These are phyloP conservation scores for Coreoperca whiteheadi DNA, from an alignment of 2,113 vertebrate genomes.

Conservation along the genomic window DNA sequence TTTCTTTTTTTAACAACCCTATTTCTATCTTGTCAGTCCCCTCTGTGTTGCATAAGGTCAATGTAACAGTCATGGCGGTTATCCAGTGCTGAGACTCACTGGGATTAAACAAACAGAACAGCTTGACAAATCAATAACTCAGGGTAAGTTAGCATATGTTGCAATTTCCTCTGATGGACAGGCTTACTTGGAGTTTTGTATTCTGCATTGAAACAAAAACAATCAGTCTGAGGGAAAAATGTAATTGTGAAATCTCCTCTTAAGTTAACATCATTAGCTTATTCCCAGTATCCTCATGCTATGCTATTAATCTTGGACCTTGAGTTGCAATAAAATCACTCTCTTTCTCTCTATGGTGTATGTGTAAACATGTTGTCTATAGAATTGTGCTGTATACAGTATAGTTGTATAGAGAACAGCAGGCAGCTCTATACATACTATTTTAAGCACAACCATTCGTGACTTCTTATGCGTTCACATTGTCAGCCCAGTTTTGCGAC, in stretches of 20 bases:
- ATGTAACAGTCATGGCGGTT: conserved; percentile 27
- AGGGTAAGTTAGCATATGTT: conserved; percentile 27
- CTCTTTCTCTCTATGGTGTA: too few species aligned
- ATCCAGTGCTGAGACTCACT: conserved; percentile 15
- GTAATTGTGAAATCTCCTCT: not conserved
- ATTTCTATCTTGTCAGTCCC: conserved; percentile 10
- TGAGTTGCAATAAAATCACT: too few species aligned
- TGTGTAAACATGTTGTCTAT: not conserved
- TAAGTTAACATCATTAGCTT: not conserved
- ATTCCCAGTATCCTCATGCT: not conserved
- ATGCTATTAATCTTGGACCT: too few species aligned
- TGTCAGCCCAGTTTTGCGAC: conserved; percentile 27
- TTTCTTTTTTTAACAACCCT: not conserved
- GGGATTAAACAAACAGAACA: conserved; percentile 44
- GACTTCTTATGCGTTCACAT: conserved; percentile 33
- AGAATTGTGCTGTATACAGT: not conserved
- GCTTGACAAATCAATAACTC: conserved; percentile 57
- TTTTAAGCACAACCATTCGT: conserved; percentile 35
- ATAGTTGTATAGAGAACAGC: not conserved
- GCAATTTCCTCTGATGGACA: conserved; percentile 33
- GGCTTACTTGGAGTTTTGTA: not conserved
- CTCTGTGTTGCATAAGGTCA: not conserved
- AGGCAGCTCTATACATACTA: not conserved
- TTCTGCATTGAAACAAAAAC: conserved; percentile 12
- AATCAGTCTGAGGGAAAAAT: not conserved